Evolutionary conservation across 2,888 invertebrate genomes (phyloP), one percentile per base, ranked within the genome.

Genomic region (Eucera pruinosa): DNA sequence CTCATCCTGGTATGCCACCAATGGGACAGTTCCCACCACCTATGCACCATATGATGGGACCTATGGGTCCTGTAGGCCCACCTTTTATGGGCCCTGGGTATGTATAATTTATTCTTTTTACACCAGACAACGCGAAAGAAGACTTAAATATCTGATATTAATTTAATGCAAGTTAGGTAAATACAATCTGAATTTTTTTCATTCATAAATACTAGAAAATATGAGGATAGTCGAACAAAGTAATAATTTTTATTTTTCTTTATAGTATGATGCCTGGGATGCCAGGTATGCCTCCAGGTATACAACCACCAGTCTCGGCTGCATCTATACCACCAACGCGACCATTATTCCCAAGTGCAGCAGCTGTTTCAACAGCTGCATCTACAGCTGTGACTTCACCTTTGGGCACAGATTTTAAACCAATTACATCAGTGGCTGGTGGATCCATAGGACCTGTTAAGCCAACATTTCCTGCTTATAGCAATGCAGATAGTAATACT

Each of bases 291-390:
- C 93, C 93, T 70, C 93, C 93, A 43, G 94, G 94, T 80, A 90
- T 91, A 84, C 91, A 91, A 60, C 91, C 91, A 13, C 90, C 92
- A 30, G 90, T 89, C 7, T 88, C 87, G 62, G 88, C 86, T 20
- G 86, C 89, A 23, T 89, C 91, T 2, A 87, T 90, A 78, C 91
- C 91, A 47, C 94, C 94, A 1, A 92, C 94, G 2, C 95, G 97
- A 91, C 97, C 97, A 2, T 93, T 98, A 69, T 98, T 98, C 92
- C 97, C 97, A 0, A 96, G 96, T 73, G 96, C 96, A 0, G 96
- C 96, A 23, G 94, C 95, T 47, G 91, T 91, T 39, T 91, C 92
- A 1, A 93, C 93, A 68, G 95, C 95, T 54, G 94, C 95, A 25
- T 93, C 94, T 9, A 93, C 93, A 13, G 86, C 88, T 11, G 87